Conservation (phyloP, 2,113 vertebrate genomes). For the Podilymbus podiceps region DNA sequence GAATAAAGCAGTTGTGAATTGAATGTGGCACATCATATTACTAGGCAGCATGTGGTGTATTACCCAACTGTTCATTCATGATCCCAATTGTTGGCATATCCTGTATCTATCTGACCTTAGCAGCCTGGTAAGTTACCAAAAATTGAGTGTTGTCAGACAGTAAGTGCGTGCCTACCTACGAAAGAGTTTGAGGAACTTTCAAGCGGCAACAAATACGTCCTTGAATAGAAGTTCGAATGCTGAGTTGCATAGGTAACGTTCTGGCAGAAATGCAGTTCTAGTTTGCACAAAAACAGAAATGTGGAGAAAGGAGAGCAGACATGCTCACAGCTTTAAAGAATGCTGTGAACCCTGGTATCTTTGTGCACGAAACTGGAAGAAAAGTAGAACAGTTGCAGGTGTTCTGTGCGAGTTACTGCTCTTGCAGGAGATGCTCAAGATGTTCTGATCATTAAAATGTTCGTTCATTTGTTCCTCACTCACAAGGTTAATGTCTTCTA, state of each 20-base stretch:
- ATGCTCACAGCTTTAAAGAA: not conserved
- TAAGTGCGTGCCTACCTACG: not conserved
- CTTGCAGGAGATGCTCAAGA: not conserved
- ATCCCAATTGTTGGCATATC: not conserved
- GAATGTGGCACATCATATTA: not conserved
- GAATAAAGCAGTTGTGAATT: conserved; percentile 48
- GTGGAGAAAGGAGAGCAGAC: not conserved
- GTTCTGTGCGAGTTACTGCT: not conserved
- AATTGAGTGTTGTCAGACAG: not conserved
- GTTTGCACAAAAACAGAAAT: not conserved
- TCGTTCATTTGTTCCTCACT: not conserved
- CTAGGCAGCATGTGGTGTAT: not conserved
- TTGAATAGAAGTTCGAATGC: not conserved
- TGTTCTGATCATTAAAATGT: not conserved
- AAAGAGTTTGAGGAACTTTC: not conserved
- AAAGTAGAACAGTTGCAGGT: not conserved
- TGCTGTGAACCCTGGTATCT: not conserved
- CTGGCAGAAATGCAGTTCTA: not conserved
- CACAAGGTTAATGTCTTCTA: not conserved
- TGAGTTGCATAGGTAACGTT: not conserved
- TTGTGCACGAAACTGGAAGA: not conserved
- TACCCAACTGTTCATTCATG: not conserved
- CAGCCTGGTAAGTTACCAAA: not conserved
- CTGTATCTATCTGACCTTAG: not conserved
- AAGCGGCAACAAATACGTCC: not conserved